Percentiles rank a stretch among this genome's conserved stretches.
These are phyloP conservation scores for Muscicapa comitata DNA, from an alignment of 2,797 vertebrate genomes.

Conservation along the genomic window DNA sequence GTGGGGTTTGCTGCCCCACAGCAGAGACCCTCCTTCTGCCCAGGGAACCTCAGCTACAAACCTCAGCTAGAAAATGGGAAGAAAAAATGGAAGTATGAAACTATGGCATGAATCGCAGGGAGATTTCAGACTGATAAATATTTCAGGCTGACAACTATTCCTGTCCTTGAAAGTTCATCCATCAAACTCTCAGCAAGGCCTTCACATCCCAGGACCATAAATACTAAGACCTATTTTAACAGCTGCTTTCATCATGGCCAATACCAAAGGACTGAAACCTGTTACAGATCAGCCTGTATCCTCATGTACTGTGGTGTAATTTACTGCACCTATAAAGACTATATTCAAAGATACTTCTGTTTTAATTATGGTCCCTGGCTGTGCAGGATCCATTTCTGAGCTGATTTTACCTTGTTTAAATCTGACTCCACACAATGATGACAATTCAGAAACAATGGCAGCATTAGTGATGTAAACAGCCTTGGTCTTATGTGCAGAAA, in stretches of 20 bases:
- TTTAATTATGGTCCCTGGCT: slow-evolving; percentile 8
- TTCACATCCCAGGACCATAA: slow-evolving; percentile 48
- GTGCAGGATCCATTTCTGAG: background rate
- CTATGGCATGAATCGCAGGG: background rate
- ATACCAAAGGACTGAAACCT: background rate
- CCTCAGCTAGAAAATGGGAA: background rate
- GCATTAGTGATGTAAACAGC: background rate
- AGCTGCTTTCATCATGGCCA: background rate
- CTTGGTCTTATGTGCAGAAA: background rate
- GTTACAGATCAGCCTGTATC: slow-evolving; percentile 2
- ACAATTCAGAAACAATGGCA: background rate
- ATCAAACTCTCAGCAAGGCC: slow-evolving; percentile 57
- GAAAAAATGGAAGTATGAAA: background rate
- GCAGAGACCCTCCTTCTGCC: background rate
- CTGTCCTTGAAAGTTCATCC: slow-evolving; percentile 62
- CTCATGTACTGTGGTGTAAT: background rate
- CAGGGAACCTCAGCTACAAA: background rate
- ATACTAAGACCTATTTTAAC: slow-evolving; percentile 54
- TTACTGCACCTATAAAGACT: slow-evolving; percentile 8
- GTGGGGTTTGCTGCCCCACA: background rate
- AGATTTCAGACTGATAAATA: slow-evolving; percentile 63
- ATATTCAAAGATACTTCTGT: background rate
- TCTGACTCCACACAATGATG: background rate
- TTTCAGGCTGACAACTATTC: slow-evolving; percentile 64
- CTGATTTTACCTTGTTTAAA: slow-evolving; percentile 16